phyloP scores from a whole-genome alignment of 2,797 vertebrate species.

The Cuniculus paca region DNA sequence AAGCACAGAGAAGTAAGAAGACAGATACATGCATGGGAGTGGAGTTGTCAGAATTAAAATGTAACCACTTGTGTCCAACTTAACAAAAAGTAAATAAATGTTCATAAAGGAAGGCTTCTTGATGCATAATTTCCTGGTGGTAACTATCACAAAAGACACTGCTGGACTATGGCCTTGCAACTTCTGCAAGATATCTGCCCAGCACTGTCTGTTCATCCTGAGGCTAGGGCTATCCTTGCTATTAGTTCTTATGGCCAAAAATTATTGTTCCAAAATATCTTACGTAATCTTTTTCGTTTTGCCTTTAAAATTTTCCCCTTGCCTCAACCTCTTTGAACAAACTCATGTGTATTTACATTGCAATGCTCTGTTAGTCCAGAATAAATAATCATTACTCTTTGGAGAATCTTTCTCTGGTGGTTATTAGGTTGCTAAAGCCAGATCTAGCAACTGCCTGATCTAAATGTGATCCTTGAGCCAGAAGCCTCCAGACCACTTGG shows the following conservation, averaged over 20 bases:
- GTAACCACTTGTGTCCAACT: neutral
- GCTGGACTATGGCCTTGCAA: neutral
- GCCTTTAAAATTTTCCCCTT: neutral
- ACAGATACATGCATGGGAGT: neutral
- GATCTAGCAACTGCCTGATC: neutral
- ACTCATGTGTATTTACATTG: neutral
- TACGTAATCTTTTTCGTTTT: neutral
- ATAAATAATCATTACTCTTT: neutral
- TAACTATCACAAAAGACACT: neutral
- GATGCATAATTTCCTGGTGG: neutral
- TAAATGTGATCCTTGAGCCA: neutral
- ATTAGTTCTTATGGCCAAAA: neutral
- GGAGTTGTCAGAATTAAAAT: neutral
- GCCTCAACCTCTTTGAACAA: neutral
- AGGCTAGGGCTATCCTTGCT: neutral
- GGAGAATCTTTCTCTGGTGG: neutral
- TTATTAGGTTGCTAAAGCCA: neutral
- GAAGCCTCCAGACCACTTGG: neutral
- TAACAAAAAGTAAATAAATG: neutral
- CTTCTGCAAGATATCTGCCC: neutral
- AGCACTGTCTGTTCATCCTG: neutral
- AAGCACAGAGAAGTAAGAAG: neutral
- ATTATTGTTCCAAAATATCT: neutral
- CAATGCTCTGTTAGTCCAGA: neutral
- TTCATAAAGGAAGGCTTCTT: neutral